Evolutionary conservation across 2,888 invertebrate genomes (phyloP), one percentile per base, ranked within the genome.

Genomic region (Rotaria socialis): DNA sequence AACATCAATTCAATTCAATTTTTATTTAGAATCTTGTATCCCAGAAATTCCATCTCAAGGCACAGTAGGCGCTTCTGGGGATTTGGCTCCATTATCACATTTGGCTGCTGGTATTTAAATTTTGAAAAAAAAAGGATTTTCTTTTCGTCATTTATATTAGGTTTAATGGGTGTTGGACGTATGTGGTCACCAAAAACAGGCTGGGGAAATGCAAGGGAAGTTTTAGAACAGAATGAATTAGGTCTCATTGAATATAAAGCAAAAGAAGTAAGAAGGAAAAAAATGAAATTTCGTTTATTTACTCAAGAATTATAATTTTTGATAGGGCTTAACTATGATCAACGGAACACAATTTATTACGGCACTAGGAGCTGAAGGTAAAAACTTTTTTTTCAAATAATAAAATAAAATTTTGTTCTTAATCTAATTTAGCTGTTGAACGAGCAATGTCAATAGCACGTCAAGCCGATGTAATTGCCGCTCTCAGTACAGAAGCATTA

Each of bases 281-380:
- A n/a, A 86, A 22, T 47, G 14, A 52, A 52, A 16, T 52, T 3
- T 16, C 52, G 11, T 52, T 52, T 52, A 0, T 16, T 52, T 52
- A 16, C 16, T 4, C 4, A 11, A 52, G 86, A 55, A 87, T 58
- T 55, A 85, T 22, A 85, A 60, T 88, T 88, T 52, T 87, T 91
- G 91, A 14, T 7, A 67, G 67, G 94, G 93, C 4, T 89, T 94
- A 43, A 93, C 93, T 1, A 90, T 94, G 87, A 93, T 94, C 88
- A 94, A 94, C 90, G 94, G 94, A 67, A 94, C 94, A 22, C 94
- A 94, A 89, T 91, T 94, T 88, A 94, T 94, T 84, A 93, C 94
- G 19, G 92, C 93, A 19, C 90, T 94, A 43, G 94, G 94, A 67
- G 93, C 93, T 22, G 93, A 94, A 91, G 92, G 92, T 92, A 89